Percentiles rank a stretch among this genome's conserved stretches.
Evolutionary conservation across 2,888 invertebrate genomes (phyloP).

Genomic region (Lysandra bellargus): DNA sequence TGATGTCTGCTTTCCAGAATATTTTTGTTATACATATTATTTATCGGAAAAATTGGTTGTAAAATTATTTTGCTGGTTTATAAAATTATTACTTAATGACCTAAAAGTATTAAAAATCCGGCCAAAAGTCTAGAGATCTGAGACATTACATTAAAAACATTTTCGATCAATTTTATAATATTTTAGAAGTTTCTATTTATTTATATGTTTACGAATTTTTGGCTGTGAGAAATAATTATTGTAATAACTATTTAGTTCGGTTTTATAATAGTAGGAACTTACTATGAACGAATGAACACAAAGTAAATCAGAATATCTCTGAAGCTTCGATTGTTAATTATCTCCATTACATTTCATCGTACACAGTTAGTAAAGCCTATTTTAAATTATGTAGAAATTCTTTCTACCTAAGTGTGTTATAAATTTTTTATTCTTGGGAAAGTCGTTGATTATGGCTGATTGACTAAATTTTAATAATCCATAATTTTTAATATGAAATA

Average conservation of each 20-base stretch:
- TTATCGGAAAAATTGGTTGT: not conserved
- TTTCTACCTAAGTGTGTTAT: no score
- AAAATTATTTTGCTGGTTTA: not conserved
- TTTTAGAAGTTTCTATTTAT: conserved; percentile 30
- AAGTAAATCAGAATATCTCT: not conserved
- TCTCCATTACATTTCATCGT: no score
- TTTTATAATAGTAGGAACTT: not conserved
- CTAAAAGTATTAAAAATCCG: not conserved
- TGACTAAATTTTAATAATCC: no score
- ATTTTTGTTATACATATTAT: not conserved
- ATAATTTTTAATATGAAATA: no score
- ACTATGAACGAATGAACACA: not conserved
- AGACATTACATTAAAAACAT: not conserved
- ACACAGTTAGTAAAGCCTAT: no score
- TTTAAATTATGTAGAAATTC: no score
- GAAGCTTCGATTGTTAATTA: not conserved
- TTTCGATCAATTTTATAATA: conserved; percentile 27
- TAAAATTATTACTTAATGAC: not conserved
- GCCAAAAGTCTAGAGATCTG: not conserved
- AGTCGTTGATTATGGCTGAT: no score
- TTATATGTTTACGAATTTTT: conserved; percentile 31
- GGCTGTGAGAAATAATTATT: conserved; percentile 35
- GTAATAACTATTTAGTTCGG: not conserved
- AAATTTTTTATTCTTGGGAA: no score
- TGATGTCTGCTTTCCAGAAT: not conserved